phyloP scores from a whole-genome alignment of 2,797 vertebrate genomes.

The Acipenser ruthenus region DNA sequence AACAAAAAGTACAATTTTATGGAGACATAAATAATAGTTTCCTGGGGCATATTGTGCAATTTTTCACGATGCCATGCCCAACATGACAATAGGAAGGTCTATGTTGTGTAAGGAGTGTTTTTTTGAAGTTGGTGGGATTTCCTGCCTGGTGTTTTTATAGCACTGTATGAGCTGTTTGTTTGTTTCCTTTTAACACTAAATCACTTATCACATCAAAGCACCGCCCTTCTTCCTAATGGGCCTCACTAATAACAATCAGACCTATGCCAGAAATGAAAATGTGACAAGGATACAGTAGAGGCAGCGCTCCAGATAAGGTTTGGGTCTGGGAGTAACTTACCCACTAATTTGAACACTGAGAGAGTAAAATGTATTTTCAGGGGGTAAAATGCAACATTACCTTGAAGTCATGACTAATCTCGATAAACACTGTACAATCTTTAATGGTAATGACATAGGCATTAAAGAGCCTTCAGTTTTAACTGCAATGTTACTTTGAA shows the following conservation, averaged over 20 bases:
- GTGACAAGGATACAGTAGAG: slow-evolving; percentile 53
- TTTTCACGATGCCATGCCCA: slow-evolving; percentile 12
- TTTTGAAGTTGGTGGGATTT: slow-evolving; percentile 62
- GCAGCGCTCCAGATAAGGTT: too few relatives aligned
- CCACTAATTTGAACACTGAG: too few relatives aligned
- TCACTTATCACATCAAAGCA: slow-evolving; percentile 69
- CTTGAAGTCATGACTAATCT: too few relatives aligned
- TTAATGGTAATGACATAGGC: too few relatives aligned
- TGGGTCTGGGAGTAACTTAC: too few relatives aligned
- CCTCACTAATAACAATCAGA: slow-evolving; percentile 47
- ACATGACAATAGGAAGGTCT: slow-evolving; percentile 35
- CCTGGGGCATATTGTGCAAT: slow-evolving; percentile 30
- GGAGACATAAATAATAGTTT: slow-evolving; percentile 33
- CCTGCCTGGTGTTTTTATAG: slow-evolving; percentile 42
- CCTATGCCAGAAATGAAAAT: slow-evolving; percentile 48
- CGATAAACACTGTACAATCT: too few relatives aligned
- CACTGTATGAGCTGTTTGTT: slow-evolving; percentile 60
- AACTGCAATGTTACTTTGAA: too few relatives aligned
- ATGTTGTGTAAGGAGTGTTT: slow-evolving; percentile 43
- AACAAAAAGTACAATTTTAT: slow-evolving; percentile 15
- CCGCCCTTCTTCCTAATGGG: slow-evolving; percentile 32
- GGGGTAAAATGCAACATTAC: too few relatives aligned
- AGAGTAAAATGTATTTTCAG: too few relatives aligned
- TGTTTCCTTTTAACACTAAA: slow-evolving; percentile 56
- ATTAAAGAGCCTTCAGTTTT: too few relatives aligned